Evolutionary conservation across 2,888 invertebrate genomes (phyloP).

Genomic region (Carpatolechia fugitivella): DNA sequence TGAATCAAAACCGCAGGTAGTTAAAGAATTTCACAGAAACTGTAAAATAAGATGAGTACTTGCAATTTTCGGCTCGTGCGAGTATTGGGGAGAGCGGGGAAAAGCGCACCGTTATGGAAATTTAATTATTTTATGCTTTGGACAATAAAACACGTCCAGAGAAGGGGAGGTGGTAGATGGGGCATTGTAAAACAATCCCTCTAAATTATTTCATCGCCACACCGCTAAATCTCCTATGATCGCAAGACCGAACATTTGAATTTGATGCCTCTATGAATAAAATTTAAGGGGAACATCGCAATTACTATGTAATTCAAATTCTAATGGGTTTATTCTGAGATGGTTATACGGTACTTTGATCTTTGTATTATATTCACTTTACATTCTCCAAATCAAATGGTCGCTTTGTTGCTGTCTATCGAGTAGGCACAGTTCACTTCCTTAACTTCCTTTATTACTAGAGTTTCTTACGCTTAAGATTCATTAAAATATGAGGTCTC

Average conservation of each 20-base stretch:
- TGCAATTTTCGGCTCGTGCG: no score
- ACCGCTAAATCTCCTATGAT: conserved; percentile 25
- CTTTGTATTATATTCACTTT: background rate
- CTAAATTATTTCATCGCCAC: conserved; percentile 28
- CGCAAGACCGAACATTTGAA: conserved; percentile 24
- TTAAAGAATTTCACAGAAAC: no score
- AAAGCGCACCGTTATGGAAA: conserved; percentile 46
- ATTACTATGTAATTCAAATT: conserved; percentile 16
- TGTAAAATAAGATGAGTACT: no score
- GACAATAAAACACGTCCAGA: conserved; percentile 43
- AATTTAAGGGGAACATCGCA: conserved; percentile 11
- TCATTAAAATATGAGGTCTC: no score
- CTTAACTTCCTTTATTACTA: no score
- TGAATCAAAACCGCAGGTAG: no score
- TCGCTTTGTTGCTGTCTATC: no score
- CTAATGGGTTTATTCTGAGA: conserved; percentile 1
- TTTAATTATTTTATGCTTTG: conserved; percentile 61
- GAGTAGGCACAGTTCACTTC: no score
- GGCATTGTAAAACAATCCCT: conserved; percentile 32
- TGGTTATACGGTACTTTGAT: background rate
- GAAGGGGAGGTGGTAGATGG: conserved; percentile 29
- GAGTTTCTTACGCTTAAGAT: no score
- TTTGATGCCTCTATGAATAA: conserved; percentile 23
- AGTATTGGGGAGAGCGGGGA: background rate
- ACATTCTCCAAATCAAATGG: no score